Evolutionary conservation across 2,797 vertebrate genomes (phyloP), one percentile per base, ranked within the genome.

Genomic region (Halcyon badia): DNA sequence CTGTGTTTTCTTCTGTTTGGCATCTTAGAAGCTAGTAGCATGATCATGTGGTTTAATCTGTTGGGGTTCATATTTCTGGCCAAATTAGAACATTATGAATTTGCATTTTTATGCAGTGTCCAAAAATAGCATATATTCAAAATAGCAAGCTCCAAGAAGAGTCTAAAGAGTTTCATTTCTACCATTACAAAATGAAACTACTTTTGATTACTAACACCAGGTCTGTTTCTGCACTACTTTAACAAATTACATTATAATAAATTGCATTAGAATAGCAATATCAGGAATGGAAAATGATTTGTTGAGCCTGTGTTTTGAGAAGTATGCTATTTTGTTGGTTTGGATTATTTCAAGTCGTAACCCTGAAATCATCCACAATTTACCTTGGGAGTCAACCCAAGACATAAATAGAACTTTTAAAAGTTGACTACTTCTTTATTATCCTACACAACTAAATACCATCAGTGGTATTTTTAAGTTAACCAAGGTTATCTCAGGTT

Each of bases 1-100:
- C 97, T 98, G 97, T 99, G 87, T 99, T 90, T 95, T 94, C 76
- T 96, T 62, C 78, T 79, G 15, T 66, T 95, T 96, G 91, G 57
- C 92, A 78, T 92, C 83, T 91, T 95, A 93, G 92, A 94, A 94
- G 65, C 77, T 80, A 35, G 86, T 95, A 73, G 82, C 71, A 73
- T 88, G 21, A 70, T 95, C 94, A 83, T 97, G 87, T 95, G 88
- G 62, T 93, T 96, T 80, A 91, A 51, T 89, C 80, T 97, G 64
- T 73, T 87, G 71, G 51, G 81, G 79, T 96, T 89, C 87, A 54
- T 81, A 83, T 83, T 95, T 96, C 82, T 96, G 87, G 81, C 87
- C 75, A 96, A 94, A 97, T 93, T 94, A 92, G 75, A 94, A 88
- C 79, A 66, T 96, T 90, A 86, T 86, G 87, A 96, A 83, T 96